These are phyloP conservation scores for Endotricha flammealis DNA, from an alignment of 2,888 invertebrate genomes.

Conservation along the genomic window DNA sequence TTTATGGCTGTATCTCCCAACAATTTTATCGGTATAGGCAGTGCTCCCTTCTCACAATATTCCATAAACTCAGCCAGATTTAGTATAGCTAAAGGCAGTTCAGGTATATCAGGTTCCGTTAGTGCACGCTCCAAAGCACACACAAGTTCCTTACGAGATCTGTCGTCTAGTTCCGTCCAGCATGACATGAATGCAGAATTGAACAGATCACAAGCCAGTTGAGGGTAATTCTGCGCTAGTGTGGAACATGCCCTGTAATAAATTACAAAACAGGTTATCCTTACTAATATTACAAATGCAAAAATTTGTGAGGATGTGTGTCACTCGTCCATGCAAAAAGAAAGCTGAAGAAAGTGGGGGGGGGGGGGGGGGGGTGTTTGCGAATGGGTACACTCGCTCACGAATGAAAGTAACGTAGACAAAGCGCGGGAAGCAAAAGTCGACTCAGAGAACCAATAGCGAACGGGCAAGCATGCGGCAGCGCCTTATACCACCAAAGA, in stretches of 20 bases:
- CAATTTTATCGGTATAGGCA: slow-evolving; percentile 92
- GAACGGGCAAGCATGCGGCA: no score
- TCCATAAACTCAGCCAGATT: slow-evolving; percentile 99
- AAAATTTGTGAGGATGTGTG: no score
- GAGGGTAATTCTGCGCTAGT: slow-evolving; percentile 94
- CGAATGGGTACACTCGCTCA: no score
- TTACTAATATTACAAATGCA: slow-evolving; percentile 2
- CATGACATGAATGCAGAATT: slow-evolving; percentile 99
- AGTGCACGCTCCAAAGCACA: slow-evolving; percentile 91
- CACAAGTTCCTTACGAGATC: slow-evolving; percentile 90
- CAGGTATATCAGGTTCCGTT: slow-evolving; percentile 93
- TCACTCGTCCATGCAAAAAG: no score
- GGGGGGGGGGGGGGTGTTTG: no score
- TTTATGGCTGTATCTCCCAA: slow-evolving; percentile 96
- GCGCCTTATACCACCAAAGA: no score
- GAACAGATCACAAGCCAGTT: slow-evolving; percentile 94
- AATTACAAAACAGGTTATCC: not conserved
- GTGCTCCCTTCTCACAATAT: slow-evolving; percentile 96
- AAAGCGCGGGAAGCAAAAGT: no score
- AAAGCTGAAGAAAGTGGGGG: no score
- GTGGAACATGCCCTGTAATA: slow-evolving; percentile 89
- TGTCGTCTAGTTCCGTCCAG: slow-evolving; percentile 95
- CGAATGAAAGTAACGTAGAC: no score
- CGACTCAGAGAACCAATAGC: no score
- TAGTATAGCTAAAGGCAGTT: slow-evolving; percentile 95